These are phyloP conservation scores for Damaliscus lunatus DNA, from an alignment of 2,113 vertebrate species.

Conservation along the genomic window DNA sequence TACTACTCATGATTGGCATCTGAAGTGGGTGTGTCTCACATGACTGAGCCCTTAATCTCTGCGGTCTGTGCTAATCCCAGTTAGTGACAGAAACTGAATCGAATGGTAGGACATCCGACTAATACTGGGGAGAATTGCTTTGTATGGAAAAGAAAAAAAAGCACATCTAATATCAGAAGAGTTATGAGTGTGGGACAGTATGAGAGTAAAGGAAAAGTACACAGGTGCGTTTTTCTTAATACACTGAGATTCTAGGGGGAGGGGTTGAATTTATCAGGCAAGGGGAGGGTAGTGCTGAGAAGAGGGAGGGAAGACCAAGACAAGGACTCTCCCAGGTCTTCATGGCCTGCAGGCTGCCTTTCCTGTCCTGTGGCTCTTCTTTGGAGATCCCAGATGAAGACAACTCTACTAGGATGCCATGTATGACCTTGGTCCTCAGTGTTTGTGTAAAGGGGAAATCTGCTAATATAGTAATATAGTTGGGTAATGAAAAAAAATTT, in stretches of 20 bases:
- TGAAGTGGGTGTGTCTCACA: not conserved
- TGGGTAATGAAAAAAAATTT: not conserved
- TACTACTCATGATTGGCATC: not conserved
- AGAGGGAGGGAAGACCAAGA: not conserved
- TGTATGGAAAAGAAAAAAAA: not conserved
- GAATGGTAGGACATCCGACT: not conserved
- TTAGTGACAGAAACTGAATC: not conserved
- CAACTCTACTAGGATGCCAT: not conserved
- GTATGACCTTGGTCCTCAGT: not conserved
- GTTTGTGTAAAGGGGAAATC: not conserved
- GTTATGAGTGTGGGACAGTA: too few species aligned
- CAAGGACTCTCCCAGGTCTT: not conserved
- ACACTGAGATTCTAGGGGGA: not conserved
- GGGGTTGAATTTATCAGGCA: not conserved
- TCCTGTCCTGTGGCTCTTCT: not conserved
- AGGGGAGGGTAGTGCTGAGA: not conserved
- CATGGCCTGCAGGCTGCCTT: not conserved
- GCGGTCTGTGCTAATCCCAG: not conserved
- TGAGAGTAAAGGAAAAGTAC: not conserved
- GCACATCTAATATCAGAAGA: not conserved
- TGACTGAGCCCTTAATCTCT: too few species aligned
- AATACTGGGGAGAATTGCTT: not conserved
- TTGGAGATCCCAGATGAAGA: not conserved
- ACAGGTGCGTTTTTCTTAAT: not conserved
- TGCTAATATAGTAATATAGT: not conserved